A percentile compares a stretch with the other conserved stretches of the same genome.
Evolutionary conservation across 1,140 invertebrate species (phyloP).

Genomic region (Linepithema humile): DNA sequence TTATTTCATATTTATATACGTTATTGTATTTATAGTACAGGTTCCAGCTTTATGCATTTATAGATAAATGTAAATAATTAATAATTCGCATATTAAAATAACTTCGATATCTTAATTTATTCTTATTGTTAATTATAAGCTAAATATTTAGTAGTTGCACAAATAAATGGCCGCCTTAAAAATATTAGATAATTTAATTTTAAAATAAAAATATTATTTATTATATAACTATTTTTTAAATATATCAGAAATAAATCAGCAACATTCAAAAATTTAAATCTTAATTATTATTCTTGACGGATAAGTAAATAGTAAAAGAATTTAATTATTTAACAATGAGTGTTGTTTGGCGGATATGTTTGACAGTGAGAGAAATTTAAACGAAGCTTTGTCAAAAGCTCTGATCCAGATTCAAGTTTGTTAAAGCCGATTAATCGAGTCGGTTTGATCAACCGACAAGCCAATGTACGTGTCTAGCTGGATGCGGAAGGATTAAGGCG

Average conservation of each 20-base stretch:
- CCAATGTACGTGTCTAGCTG: slow-evolving; percentile 51
- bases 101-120: not conserved
- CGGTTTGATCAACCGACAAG: slow-evolving; percentile 51
- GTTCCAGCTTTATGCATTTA: slow-evolving; percentile 17
- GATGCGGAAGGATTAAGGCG: slow-evolving; percentile 54
- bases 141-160: not conserved
- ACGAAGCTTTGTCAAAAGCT: slow-evolving; percentile 4
- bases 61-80: not conserved
- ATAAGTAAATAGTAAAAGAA: not conserved
- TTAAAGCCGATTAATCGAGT: slow-evolving; percentile 42
- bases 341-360: not conserved
- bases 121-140: slow-evolving; percentile 5
- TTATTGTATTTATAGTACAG: slow-evolving; percentile 5
- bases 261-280: not conserved
- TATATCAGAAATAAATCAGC: not conserved
- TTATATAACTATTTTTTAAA: not conserved
- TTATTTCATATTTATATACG: not conserved
- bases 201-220: not conserved
- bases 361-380: not conserved
- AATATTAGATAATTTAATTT: slow-evolving; percentile 11
- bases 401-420: slow-evolving; percentile 22
- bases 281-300: not conserved
- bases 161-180: not conserved
- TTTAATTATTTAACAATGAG: not conserved
- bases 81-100: no score